A percentile compares a stretch with the other conserved stretches of the same genome.
phyloP scores from a whole-genome alignment of 1,140 invertebrate species.

The Hyposmocoma kahamanoa region DNA sequence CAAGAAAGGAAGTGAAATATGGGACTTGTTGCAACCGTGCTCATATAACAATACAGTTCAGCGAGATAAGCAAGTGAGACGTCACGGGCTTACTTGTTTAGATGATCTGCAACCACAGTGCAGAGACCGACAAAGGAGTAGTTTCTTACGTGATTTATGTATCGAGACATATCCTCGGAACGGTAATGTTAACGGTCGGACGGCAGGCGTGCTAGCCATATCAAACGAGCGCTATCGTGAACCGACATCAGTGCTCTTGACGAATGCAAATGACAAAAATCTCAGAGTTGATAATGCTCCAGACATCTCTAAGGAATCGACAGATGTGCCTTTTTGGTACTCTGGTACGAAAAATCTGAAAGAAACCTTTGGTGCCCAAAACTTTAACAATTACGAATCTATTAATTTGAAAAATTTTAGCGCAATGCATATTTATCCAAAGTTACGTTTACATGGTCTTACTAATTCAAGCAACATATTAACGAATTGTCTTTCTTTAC shows the following conservation, averaged over 20 bases:
- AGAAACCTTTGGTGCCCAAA: too few relatives aligned
- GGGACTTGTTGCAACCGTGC: conserved; percentile 17
- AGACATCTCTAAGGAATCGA: conserved; percentile 20
- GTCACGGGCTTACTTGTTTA: conserved; percentile 20
- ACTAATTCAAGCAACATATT: too few relatives aligned
- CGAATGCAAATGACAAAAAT: conserved; percentile 45
- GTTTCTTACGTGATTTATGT: conserved; percentile 51
- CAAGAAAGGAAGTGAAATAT: conserved; percentile 20
- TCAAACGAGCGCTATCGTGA: conserved; percentile 45
- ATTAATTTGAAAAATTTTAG: too few relatives aligned
- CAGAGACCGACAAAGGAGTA: conserved; percentile 43
- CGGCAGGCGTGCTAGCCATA: conserved; percentile 46
- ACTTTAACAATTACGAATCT: too few relatives aligned
- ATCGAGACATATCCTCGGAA: conserved; percentile 51
- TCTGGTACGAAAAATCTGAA: too few relatives aligned
- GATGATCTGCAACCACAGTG: conserved; percentile 31
- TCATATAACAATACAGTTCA: conserved; percentile 18
- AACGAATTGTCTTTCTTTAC: too few relatives aligned
- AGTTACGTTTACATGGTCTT: too few relatives aligned
- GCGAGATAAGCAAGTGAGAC: conserved; percentile 19
- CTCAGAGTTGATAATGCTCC: conserved; percentile 22
- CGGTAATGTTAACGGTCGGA: conserved; percentile 45
- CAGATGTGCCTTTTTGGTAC: too few relatives aligned
- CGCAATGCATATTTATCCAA: too few relatives aligned
- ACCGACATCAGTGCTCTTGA: conserved; percentile 39